Percentiles rank a stretch among this genome's conserved stretches.
These are phyloP conservation scores for Spondyliosoma cantharus DNA, from an alignment of 2,797 vertebrate genomes.

Conservation along the genomic window DNA sequence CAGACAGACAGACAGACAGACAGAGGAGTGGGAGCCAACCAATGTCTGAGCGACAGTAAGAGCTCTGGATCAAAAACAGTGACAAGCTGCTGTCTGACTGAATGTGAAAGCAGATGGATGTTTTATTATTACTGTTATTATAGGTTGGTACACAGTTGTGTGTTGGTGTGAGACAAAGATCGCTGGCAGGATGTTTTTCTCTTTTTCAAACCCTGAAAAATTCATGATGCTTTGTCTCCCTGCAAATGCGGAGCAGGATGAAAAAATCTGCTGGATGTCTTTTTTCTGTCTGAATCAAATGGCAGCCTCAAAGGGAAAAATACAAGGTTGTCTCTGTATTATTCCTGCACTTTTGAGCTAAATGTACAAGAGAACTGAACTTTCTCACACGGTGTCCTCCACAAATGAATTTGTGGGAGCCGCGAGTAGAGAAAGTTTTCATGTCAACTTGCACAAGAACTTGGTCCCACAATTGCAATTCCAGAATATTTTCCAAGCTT, in stretches of 20 bases:
- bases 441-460: constrained; percentile 58
- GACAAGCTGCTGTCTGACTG: constrained; percentile 30
- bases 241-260: constrained; percentile 3
- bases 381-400: constrained; percentile 25
- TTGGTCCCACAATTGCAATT: constrained; percentile 75
- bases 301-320: constrained; percentile 33
- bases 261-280: constrained; percentile 9
- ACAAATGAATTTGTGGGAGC: constrained; percentile 49
- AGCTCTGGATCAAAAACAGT: constrained; percentile 29
- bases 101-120: constrained; percentile 30
- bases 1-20: constrained; percentile 73
- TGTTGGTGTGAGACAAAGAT: constrained; percentile 37
- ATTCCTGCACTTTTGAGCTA: constrained; percentile 34
- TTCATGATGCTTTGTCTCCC: constrained; percentile 14
- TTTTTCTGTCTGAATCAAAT: constrained; percentile 34
- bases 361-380: constrained; percentile 27
- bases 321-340: constrained; percentile 18
- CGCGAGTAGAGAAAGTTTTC: constrained; percentile 38
- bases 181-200: constrained; percentile 16
- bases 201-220: constrained; percentile 38
- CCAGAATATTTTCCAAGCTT: constrained; percentile 24
- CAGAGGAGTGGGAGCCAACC: constrained; percentile 67
- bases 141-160: background rate
- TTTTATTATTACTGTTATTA: background rate
- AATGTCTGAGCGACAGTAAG: constrained; percentile 86